phyloP scores from a whole-genome alignment of 2,797 vertebrate genomes.

The Schizothorax lantsangensis region DNA sequence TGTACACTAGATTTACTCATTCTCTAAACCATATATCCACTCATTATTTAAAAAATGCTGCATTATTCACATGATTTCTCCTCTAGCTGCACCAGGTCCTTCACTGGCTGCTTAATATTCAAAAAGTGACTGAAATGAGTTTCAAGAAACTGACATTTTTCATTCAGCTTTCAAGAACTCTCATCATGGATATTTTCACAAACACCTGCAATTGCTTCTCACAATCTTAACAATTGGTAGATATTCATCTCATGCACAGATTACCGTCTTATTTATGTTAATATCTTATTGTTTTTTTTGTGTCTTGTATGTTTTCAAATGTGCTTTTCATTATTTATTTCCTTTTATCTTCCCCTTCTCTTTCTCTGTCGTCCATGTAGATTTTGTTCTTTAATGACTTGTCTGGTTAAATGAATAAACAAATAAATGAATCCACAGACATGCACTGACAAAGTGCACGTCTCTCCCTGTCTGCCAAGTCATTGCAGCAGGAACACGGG shows the following conservation, averaged over 20 bases:
- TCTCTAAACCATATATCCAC: background rate
- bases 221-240: background rate
- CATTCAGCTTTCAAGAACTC: constrained; percentile 3
- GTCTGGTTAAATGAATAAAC: background rate
- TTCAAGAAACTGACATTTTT: constrained; percentile 3
- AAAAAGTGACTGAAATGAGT: background rate
- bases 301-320: constrained; percentile 6
- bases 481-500: constrained; percentile 33
- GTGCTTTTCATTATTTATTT: background rate
- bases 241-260: background rate
- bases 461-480: constrained; percentile 30
- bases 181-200: constrained; percentile 15
- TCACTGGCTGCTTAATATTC: constrained; percentile 7
- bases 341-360: background rate
- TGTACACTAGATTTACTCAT: background rate
- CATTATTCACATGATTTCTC: background rate
- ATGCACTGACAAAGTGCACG: constrained; percentile 9
- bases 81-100: background rate
- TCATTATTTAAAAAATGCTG: background rate
- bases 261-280: background rate
- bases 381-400: background rate
- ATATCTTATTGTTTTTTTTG: background rate
- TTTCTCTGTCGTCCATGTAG: background rate
- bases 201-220: background rate
- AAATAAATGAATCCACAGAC: constrained; percentile 12